These are phyloP conservation scores for Caranx ignobilis DNA, from an alignment of 2,113 vertebrate species.

Conservation along the genomic window DNA sequence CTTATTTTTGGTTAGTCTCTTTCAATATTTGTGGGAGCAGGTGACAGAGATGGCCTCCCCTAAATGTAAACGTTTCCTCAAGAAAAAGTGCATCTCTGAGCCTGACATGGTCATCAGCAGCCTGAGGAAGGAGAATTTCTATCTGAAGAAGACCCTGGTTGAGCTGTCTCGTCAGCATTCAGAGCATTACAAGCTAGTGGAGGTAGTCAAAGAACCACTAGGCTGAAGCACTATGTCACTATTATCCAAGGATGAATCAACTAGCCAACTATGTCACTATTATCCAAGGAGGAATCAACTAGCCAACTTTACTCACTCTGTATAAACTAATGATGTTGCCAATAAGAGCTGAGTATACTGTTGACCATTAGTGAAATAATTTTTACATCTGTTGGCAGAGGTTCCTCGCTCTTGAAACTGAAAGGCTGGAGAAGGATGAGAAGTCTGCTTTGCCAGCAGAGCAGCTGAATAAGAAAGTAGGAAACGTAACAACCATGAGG, in stretches of 20 bases:
- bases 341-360: not conserved
- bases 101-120: slow-evolving; percentile 67
- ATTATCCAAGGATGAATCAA: not conserved
- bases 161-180: slow-evolving; percentile 36
- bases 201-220: slow-evolving; percentile 78
- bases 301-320: not conserved
- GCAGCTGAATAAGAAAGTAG: slow-evolving; percentile 66
- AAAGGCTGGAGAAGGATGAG: slow-evolving; percentile 80
- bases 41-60: slow-evolving; percentile 40
- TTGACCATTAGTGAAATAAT: not conserved
- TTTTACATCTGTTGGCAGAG: slow-evolving; percentile 77
- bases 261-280: too few species aligned
- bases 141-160: slow-evolving; percentile 58
- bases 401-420: slow-evolving; percentile 85
- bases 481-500: slow-evolving; percentile 48
- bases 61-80: slow-evolving; percentile 23
- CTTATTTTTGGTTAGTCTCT: not conserved
- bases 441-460: slow-evolving; percentile 81
- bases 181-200: slow-evolving; percentile 78
- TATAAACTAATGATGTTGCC: not conserved
- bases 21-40: not conserved
- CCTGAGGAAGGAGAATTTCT: slow-evolving; percentile 74
- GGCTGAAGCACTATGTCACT: not conserved
- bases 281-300: not conserved
- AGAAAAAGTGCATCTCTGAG: slow-evolving; percentile 46